Evolutionary conservation across 2,113 vertebrate species (phyloP).

Genomic region (Psophia crepitans): DNA sequence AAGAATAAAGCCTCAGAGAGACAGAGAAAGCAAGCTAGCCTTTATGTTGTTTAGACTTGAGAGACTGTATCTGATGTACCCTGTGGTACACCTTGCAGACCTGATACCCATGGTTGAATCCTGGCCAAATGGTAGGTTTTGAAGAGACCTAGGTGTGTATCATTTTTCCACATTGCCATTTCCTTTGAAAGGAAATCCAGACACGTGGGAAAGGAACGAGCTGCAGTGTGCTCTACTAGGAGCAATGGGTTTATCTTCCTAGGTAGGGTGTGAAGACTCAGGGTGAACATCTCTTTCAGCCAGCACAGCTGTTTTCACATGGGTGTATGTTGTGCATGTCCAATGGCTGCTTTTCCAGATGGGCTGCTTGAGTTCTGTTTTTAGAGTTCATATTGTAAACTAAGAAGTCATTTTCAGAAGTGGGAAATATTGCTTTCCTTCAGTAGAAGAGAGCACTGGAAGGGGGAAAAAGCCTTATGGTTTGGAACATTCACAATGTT

Average conservation of each 20-base stretch:
- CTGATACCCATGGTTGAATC: neutral
- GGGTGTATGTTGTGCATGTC: fast-evolving
- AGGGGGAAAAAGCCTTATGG: neutral
- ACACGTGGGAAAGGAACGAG: neutral
- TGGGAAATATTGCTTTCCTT: neutral
- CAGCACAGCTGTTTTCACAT: fast-evolving
- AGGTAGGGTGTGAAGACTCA: neutral
- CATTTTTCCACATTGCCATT: fast-evolving
- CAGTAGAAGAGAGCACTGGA: neutral
- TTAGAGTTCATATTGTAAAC: neutral
- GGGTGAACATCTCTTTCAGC: neutral
- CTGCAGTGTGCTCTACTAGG: neutral
- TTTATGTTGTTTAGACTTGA: neutral
- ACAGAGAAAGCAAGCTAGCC: neutral
- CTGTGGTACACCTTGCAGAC: neutral
- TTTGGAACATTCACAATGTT: neutral
- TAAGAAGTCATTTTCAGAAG: neutral
- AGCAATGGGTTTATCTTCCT: neutral
- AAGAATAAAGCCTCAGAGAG: neutral
- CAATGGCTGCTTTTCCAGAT: neutral
- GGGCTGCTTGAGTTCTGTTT: neutral
- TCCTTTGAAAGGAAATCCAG: neutral
- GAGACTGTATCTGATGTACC: neutral
- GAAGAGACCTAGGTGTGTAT: neutral
- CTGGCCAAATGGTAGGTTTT: neutral